Conservation (phyloP, 2,113 vertebrate species). For the Odocoileus virginianus region DNA sequence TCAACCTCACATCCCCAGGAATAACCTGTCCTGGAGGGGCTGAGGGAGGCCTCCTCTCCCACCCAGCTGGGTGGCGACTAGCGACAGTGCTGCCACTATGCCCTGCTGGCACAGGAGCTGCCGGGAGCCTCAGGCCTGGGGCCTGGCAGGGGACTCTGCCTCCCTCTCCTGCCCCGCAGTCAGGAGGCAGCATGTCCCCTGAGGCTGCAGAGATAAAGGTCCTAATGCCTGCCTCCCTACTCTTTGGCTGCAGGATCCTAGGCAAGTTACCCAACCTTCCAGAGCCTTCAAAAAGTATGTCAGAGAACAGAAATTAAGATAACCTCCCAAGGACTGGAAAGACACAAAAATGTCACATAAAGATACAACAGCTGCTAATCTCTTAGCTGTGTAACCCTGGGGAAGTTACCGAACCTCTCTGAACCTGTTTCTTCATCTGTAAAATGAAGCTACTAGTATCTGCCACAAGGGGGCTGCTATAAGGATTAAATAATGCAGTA, state of each 20-base stretch:
- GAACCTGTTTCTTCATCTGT: neutral
- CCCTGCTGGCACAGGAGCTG: neutral
- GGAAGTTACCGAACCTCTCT: neutral
- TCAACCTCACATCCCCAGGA: slow-evolving; percentile 60
- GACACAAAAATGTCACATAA: neutral
- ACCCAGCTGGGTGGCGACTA: slow-evolving; percentile 50
- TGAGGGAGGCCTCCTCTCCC: neutral
- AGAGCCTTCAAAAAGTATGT: neutral
- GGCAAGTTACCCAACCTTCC: neutral
- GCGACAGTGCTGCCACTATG: neutral
- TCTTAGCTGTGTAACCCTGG: neutral
- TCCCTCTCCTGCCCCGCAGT: neutral
- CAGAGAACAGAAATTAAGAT: neutral
- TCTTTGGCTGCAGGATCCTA: neutral
- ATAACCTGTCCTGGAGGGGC: slow-evolving; percentile 52
- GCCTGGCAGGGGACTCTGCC: neutral
- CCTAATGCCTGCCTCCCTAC: neutral
- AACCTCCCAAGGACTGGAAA: neutral
- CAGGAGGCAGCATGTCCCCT: neutral
- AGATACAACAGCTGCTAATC: neutral
- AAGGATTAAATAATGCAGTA: neutral
- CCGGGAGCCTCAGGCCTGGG: neutral
- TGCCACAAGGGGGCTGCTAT: neutral
- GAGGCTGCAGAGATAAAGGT: neutral
- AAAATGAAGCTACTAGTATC: neutral